Percentiles rank a stretch among this genome's conserved stretches.
Conservation (phyloP, 2,888 invertebrate genomes). For the Hydriomena furcata region DNA sequence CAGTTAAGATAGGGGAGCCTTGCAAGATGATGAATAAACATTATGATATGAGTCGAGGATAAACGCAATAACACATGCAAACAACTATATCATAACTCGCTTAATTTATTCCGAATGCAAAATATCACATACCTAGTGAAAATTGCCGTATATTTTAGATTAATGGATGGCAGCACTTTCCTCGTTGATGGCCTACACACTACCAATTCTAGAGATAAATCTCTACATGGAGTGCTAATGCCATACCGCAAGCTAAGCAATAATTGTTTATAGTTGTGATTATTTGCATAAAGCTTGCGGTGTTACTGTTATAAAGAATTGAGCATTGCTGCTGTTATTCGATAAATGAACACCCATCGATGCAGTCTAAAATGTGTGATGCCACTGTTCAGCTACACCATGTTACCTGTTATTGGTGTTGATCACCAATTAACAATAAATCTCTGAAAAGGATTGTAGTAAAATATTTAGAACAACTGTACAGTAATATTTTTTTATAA, state of each 20-base stretch:
- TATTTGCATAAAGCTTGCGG: constrained; percentile 6
- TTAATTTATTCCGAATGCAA: not conserved
- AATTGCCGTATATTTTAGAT: not conserved
- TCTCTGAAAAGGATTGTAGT: not conserved
- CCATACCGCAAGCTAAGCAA: constrained; percentile 4
- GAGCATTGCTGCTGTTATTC: not conserved
- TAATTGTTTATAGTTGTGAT: not conserved
- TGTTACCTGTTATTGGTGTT: not conserved
- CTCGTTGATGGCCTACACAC: too few species aligned
- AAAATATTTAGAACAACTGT: not conserved
- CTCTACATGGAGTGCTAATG: not conserved
- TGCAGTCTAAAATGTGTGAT: not conserved
- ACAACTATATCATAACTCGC: not conserved
- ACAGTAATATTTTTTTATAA: not conserved
- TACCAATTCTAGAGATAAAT: not conserved
- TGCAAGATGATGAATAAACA: constrained; percentile 21
- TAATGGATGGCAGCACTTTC: too few species aligned
- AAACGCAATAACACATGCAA: not conserved
- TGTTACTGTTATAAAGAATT: not conserved
- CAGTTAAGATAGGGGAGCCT: constrained; percentile 18
- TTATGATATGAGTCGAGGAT: constrained; percentile 1
- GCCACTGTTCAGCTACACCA: too few species aligned
- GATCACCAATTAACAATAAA: not conserved
- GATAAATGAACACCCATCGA: not conserved
- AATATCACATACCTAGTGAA: not conserved